phyloP scores from a whole-genome alignment of 2,113 vertebrate genomes.

The Climacteris rufus region DNA sequence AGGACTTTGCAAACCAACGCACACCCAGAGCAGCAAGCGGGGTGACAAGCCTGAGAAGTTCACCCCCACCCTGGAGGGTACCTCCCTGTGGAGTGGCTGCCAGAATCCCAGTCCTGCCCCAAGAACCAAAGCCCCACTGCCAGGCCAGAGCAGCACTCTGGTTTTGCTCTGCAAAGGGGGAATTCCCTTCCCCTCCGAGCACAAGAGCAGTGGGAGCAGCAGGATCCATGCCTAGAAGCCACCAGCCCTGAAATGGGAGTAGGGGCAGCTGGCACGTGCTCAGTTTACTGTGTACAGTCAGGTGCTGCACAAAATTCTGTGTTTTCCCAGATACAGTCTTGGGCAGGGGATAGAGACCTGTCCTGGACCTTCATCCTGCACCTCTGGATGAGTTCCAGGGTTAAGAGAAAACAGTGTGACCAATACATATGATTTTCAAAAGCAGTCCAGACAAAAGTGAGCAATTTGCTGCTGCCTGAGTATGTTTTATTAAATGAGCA shows the following conservation, averaged over 20 bases:
- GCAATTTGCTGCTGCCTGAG: not conserved
- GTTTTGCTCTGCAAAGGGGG: not conserved
- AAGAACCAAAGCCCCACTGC: rapidly evolving
- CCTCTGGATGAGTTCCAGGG: not conserved
- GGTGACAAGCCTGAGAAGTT: not conserved
- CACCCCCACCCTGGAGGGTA: not conserved
- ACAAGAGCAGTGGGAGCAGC: not conserved
- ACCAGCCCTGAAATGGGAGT: rapidly evolving
- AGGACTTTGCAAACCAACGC: not conserved
- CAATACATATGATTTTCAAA: not conserved
- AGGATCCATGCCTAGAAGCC: not conserved
- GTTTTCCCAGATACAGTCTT: not conserved
- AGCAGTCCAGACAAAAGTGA: not conserved
- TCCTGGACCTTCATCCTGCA: not conserved
- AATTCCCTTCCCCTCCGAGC: not conserved
- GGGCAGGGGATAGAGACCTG: rapidly evolving
- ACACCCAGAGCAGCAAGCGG: not conserved
- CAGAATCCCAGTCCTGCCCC: not conserved
- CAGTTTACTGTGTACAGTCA: no score
- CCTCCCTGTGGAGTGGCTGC: not conserved
- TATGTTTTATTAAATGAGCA: not conserved
- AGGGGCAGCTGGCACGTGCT: not conserved
- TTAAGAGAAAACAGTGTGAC: not conserved
- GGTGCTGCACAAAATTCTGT: not conserved
- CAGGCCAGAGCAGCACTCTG: rapidly evolving